Evolutionary conservation across 1,140 invertebrate genomes (phyloP).

Genomic region (Temnothorax longispinosus): DNA sequence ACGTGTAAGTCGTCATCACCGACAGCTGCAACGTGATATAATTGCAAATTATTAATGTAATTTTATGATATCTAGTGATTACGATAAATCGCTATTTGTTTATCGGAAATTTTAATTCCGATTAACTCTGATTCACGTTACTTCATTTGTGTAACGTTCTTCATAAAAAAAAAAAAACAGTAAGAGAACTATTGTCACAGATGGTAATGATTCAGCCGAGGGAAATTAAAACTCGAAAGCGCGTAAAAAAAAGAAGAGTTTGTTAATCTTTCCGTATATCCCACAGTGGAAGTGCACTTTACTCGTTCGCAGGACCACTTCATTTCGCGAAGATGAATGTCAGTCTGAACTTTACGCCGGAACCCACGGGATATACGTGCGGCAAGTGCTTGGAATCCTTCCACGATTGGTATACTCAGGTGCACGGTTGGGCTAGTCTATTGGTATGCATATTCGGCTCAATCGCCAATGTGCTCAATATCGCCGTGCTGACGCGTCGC

Average conservation of each 20-base stretch:
- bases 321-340: constrained; percentile 9
- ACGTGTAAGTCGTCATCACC: background rate
- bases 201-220: background rate
- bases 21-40: background rate
- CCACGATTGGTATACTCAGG: constrained; percentile 82
- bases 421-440: constrained; percentile 91
- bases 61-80: background rate
- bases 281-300: background rate
- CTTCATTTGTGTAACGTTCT: background rate
- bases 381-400: constrained; percentile 83
- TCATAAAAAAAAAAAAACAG: background rate
- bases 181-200: background rate
- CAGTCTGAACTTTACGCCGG: constrained; percentile 51
- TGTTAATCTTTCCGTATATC: background rate
- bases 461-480: constrained; percentile 96
- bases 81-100: background rate
- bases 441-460: constrained; percentile 96
- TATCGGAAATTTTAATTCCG: background rate
- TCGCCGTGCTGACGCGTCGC: constrained; percentile 95
- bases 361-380: constrained; percentile 78
- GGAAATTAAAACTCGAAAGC: background rate
- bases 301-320: background rate
- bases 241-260: background rate
- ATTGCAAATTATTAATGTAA: constrained; percentile 2
- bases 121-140: background rate